A percentile compares a stretch with the other conserved stretches of the same genome.
phyloP scores from a whole-genome alignment of 2,888 invertebrate species.

The Ichneumoninae sp. region DNA sequence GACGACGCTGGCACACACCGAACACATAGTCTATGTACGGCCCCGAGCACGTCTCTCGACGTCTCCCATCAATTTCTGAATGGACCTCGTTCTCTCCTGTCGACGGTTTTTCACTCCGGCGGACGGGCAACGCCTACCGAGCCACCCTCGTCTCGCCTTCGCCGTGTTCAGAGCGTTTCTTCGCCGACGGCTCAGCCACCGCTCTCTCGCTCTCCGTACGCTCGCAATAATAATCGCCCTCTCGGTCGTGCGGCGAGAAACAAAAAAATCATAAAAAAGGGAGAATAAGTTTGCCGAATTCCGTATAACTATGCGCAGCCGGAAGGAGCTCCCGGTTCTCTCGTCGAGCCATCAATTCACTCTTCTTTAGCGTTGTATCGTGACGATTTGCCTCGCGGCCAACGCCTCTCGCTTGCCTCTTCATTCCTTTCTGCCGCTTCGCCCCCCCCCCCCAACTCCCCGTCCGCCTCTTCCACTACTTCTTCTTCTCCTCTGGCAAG shows the following conservation, averaged over 20 bases:
- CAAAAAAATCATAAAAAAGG: slow-evolving; percentile 19
- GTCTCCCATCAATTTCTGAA: slow-evolving; percentile 67
- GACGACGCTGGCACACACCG: not conserved
- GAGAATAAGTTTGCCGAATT: slow-evolving; percentile 61
- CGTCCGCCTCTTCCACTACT: slow-evolving; percentile 12
- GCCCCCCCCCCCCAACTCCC: slow-evolving; percentile 3
- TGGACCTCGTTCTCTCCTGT: slow-evolving; percentile 65
- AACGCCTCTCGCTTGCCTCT: slow-evolving; percentile 55
- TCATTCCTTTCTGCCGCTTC: slow-evolving; percentile 46
- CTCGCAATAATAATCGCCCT: slow-evolving; percentile 56
- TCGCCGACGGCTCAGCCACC: not conserved
- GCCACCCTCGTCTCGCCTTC: slow-evolving; percentile 38
- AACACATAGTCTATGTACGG: slow-evolving; percentile 2
- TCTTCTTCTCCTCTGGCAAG: slow-evolving; percentile 48
- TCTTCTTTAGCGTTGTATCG: slow-evolving; percentile 58
- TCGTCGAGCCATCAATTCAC: slow-evolving; percentile 61
- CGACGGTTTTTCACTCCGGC: slow-evolving; percentile 66
- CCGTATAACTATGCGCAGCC: slow-evolving; percentile 43
- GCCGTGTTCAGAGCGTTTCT: not conserved
- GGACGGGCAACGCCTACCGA: slow-evolving; percentile 62
- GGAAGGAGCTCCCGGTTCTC: not conserved
- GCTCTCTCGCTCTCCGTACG: not conserved
- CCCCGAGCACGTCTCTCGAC: slow-evolving; percentile 38
- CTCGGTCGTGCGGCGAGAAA: slow-evolving; percentile 24
- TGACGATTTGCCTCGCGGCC: slow-evolving; percentile 64